phyloP scores from a whole-genome alignment of 2,113 vertebrate genomes.

The Chiloscyllium plagiosum region DNA sequence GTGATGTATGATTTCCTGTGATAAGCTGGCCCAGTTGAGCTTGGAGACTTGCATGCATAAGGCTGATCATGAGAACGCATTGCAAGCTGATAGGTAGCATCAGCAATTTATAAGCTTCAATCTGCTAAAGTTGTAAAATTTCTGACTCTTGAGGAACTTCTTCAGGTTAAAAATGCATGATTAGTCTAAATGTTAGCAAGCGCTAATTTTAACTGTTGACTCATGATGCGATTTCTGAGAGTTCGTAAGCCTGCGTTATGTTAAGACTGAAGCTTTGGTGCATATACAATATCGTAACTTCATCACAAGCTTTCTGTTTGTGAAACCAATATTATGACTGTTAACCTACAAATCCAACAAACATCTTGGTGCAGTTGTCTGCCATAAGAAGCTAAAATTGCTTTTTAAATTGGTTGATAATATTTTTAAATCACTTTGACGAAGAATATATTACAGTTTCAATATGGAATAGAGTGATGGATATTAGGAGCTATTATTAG shows the following conservation, averaged over 20 bases:
- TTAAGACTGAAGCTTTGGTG: neutral
- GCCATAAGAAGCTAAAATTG: neutral
- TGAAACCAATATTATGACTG: neutral
- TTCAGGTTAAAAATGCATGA: neutral
- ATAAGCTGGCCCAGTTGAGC: neutral
- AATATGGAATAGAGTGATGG: neutral
- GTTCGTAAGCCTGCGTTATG: neutral
- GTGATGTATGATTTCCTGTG: neutral
- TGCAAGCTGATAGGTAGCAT: neutral
- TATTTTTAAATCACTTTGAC: neutral
- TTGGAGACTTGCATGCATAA: neutral
- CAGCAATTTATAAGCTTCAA: neutral
- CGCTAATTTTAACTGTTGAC: neutral
- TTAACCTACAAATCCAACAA: neutral
- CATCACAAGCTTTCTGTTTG: neutral
- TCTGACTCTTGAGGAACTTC: neutral
- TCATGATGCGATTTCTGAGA: neutral
- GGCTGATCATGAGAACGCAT: neutral
- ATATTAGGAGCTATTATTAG: constrained; percentile 2
- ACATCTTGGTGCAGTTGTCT: neutral
- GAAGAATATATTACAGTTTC: neutral
- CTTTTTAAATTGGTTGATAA: neutral
- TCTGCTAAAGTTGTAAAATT: neutral
- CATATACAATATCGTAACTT: neutral
- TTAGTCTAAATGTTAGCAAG: neutral